Evolutionary conservation across 2,888 invertebrate genomes (phyloP).

Genomic region (Drosophila emarginata): DNA sequence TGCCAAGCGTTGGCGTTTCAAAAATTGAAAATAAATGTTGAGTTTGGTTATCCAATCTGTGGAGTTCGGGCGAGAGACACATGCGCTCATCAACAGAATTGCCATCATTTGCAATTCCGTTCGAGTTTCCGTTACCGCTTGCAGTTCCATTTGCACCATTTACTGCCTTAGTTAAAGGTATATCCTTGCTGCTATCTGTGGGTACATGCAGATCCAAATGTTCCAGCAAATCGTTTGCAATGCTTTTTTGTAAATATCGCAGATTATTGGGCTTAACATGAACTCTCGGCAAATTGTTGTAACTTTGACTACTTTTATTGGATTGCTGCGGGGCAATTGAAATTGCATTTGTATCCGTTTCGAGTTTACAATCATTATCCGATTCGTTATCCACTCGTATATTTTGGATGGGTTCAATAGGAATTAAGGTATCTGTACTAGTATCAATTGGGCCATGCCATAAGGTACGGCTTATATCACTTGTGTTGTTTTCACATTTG

Average conservation of each 20-base stretch:
- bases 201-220: slow-evolving; percentile 33
- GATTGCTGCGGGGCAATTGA: neutral
- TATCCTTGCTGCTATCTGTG: slow-evolving; percentile 30
- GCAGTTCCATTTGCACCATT: slow-evolving; percentile 26
- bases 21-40: slow-evolving; percentile 22
- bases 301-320: slow-evolving; percentile 54
- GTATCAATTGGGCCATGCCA: slow-evolving; percentile 80
- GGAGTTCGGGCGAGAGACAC: slow-evolving; percentile 45
- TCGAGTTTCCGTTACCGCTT: neutral
- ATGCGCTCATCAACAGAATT: slow-evolving; percentile 31
- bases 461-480: slow-evolving; percentile 47
- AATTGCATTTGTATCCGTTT: neutral
- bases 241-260: slow-evolving; percentile 44
- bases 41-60: slow-evolving; percentile 28
- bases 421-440: slow-evolving; percentile 84
- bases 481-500: slow-evolving; percentile 14
- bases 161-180: slow-evolving; percentile 12
- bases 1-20: slow-evolving; percentile 44
- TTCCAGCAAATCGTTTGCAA: slow-evolving; percentile 28
- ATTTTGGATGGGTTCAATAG: slow-evolving; percentile 52
- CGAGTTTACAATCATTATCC: slow-evolving; percentile 3
- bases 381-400: neutral
- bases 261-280: slow-evolving; percentile 62
- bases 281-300: slow-evolving; percentile 80
- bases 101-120: slow-evolving; percentile 13